Percentiles rank a stretch among this genome's conserved stretches.
phyloP scores from a whole-genome alignment of 2,113 vertebrate species.

The Bothrops jararaca region DNA sequence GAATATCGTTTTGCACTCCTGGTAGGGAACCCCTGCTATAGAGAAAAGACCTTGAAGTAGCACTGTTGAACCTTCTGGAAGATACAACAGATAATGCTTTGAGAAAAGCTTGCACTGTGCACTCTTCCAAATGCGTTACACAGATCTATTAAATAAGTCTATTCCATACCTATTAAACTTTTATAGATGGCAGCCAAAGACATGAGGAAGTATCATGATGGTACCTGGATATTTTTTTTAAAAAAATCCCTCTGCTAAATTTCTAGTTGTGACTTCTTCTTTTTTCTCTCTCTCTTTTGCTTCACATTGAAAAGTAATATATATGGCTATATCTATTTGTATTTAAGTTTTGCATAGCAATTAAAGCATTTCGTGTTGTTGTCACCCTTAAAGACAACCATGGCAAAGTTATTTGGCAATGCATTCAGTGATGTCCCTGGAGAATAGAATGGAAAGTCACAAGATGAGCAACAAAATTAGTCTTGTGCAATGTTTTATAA shows the following conservation, averaged over 20 bases:
- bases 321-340: background rate
- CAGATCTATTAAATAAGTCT: background rate
- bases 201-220: background rate
- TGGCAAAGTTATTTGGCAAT: background rate
- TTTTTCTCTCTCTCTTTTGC: background rate
- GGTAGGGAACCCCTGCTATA: too few relatives aligned
- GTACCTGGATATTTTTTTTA: background rate
- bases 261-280: background rate
- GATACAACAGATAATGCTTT: background rate
- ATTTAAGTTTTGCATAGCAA: background rate
- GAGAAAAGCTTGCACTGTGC: background rate
- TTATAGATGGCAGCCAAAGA: background rate
- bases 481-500: conserved; percentile 14
- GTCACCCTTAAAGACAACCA: background rate
- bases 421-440: background rate
- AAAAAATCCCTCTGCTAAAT: background rate
- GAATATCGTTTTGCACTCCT: too few relatives aligned
- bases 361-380: background rate
- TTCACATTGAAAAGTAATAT: background rate
- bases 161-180: background rate
- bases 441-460: background rate
- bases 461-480: conserved; percentile 16
- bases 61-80: background rate
- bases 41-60: background rate
- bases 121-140: background rate